Base-by-base conservation (phyloP, 2,797 vertebrate genomes). In the Aotus griseimembra region DNA sequence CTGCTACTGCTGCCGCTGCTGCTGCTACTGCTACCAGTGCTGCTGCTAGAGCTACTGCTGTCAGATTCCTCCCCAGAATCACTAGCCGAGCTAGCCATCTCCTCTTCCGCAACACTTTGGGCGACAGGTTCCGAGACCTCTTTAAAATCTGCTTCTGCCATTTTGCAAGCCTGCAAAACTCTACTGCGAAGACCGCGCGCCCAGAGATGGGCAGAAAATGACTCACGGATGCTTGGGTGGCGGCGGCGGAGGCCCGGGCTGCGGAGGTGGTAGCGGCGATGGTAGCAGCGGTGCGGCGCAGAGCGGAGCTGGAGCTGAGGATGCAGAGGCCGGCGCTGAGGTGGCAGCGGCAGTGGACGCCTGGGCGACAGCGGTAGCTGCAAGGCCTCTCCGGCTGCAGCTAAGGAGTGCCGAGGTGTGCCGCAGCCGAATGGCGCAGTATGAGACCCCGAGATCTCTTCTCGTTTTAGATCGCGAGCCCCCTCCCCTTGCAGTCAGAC, bases 21-120 rank as follows among this genome's bases (percentile, higher is more conserved):
- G 55, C 61, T 50, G n/a, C 80, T 89, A 17, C 83, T 81, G 82
- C 77, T 14, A 39, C 93, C 95, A 30, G 33, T 77, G 76, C 83
- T 80, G 64, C 92, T 81, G 81, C 80, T 72, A 80, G 81, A 81
- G 76, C 81, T 86, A 48, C 81, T 93, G 87, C 93, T 87, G 72
- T 95, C 96, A 94, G 96, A 95, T 33, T 96, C 96, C 64, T 94
- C 96, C 95, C 89, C 97, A 46, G 93, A 93, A 93, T 96, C 96
- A 75, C 83, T 92, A 76, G 96, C 19, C 0, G 70, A 95, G 70
- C 84, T 77, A 81, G 96, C 82, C 90, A 85, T 80, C 86, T 75
- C 67, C 87, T 94, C 92, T 97, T 97, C 93, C 58, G 95, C 92
- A 94, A 89, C 61, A 50, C 93, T 64, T 24, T 58, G 48, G 39